phyloP scores from a whole-genome alignment of 2,888 invertebrate genomes.

The Xanthorhoe designata region DNA sequence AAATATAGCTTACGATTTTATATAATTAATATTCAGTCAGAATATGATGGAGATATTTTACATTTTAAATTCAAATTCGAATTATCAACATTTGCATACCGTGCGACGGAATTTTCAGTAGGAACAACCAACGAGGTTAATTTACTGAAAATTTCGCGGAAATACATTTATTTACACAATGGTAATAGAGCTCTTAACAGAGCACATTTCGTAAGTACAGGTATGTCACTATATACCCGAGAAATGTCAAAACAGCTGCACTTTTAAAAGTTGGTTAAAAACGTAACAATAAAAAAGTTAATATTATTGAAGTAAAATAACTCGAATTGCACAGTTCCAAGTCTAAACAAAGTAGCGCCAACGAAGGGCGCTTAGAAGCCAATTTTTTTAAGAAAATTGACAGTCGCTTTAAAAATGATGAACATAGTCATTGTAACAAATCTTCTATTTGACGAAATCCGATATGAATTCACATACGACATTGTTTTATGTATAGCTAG shows the following conservation, averaged over 20 bases:
- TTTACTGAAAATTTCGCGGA: conserved; percentile 27
- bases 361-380: conserved; percentile 10
- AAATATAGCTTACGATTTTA: conserved; percentile 39
- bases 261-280: conserved; percentile 19
- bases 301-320: conserved; percentile 17
- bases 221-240: conserved; percentile 31
- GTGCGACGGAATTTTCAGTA: conserved; percentile 28
- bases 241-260: conserved; percentile 26
- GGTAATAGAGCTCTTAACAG: conserved; percentile 12
- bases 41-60: conserved; percentile 42
- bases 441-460: not conserved
- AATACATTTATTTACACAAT: conserved; percentile 34
- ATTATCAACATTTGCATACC: conserved; percentile 43
- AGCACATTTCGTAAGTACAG: conserved; percentile 28
- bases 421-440: not conserved
- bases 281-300: conserved; percentile 18
- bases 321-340: conserved; percentile 28
- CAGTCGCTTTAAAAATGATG: conserved; percentile 11
- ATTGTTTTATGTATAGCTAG: not conserved
- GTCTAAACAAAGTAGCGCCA: not conserved
- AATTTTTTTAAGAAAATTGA: conserved; percentile 14
- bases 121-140: not conserved
- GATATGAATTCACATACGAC: not conserved
- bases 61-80: conserved; percentile 42
- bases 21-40: conserved; percentile 42